Evolutionary conservation across 2,888 invertebrate genomes (phyloP), one percentile per base, ranked within the genome.

Genomic region (Drosophila ezoana): DNA sequence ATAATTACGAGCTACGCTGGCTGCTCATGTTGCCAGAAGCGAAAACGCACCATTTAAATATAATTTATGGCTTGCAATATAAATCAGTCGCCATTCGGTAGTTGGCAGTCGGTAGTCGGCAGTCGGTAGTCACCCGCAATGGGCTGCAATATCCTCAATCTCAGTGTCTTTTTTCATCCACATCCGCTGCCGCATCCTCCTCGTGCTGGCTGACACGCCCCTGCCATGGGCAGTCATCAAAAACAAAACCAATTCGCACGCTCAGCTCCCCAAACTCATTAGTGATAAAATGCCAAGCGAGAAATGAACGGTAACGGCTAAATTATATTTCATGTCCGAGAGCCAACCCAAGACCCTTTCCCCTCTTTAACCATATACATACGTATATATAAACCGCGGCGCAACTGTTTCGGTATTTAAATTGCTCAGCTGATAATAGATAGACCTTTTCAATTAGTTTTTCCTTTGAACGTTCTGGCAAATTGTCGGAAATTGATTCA

Each of bases 11-110:
- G 35, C 63, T 38, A 57, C 38, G 53, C 18, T 70, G 45, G 44
- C 28, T 28, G 44, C 45, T 47, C 40, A 20, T 45, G 43, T 54
- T 23, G 80, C 71, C 58, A 33, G 61, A 49, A 48, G 67, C 64
- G 53, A 78, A 61, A 71, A 61, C 56, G 41, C 80, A 72, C 54
- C 79, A 82, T 81, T 81, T 82, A 74, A 86, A 80, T 86, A 84
- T 83, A 86, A 82, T 82, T 82, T 82, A 82, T 79, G 72, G 70
- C 62, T 66, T 57, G 66, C 60, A 60, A 79, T 76, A 86, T 82
- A 82, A 82, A 82, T 82, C 81, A 82, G 83, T 74, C 66, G 64
- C 1, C 41, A 13, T 18, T 43, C 41, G 20, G 18, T 11, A 9
- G 16, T 16, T 9, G 45, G 4, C 33, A 14, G 32, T 16, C 11